phyloP scores from a whole-genome alignment of 2,888 invertebrate genomes.

The Microctonus hyperodae region DNA sequence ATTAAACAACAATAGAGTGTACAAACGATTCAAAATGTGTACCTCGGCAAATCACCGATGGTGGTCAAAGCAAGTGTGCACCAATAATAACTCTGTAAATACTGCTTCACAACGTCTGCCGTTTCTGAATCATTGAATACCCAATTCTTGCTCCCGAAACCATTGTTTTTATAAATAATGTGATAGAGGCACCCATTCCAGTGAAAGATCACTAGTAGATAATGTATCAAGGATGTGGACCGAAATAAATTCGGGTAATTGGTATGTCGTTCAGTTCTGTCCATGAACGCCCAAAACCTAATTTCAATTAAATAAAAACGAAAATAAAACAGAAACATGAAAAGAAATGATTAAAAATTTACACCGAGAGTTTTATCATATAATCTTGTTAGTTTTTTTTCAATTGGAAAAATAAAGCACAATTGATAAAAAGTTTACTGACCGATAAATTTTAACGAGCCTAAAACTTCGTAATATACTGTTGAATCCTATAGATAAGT shows the following conservation, averaged over 20 bases:
- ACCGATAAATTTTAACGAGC: slow-evolving; percentile 93
- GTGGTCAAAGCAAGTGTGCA: slow-evolving; percentile 95
- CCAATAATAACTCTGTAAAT: slow-evolving; percentile 98
- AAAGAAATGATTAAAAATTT: neutral
- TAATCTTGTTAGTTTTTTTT: neutral
- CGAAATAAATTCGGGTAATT: slow-evolving; percentile 98
- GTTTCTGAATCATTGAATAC: slow-evolving; percentile 87
- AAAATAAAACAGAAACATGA: neutral
- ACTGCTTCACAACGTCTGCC: slow-evolving; percentile 91
- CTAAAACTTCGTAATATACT: slow-evolving; percentile 95
- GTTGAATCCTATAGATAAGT: slow-evolving; percentile 96
- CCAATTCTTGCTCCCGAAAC: slow-evolving; percentile 93
- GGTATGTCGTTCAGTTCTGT: slow-evolving; percentile 96
- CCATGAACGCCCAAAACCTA: slow-evolving; percentile 96
- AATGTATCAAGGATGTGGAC: slow-evolving; percentile 91
- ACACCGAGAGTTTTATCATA: neutral
- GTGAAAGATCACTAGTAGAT: slow-evolving; percentile 97
- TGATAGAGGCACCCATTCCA: slow-evolving; percentile 99
- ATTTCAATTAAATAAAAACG: neutral
- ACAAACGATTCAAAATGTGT: slow-evolving; percentile 10
- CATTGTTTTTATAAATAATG: slow-evolving; percentile 94
- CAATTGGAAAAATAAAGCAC: neutral
- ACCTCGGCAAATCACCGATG: slow-evolving; percentile 73
- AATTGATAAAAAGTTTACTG: slow-evolving; percentile 35
- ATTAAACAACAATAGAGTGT: neutral